Conservation (phyloP, 2,888 invertebrate genomes). For the Maniola hyperantus region DNA sequence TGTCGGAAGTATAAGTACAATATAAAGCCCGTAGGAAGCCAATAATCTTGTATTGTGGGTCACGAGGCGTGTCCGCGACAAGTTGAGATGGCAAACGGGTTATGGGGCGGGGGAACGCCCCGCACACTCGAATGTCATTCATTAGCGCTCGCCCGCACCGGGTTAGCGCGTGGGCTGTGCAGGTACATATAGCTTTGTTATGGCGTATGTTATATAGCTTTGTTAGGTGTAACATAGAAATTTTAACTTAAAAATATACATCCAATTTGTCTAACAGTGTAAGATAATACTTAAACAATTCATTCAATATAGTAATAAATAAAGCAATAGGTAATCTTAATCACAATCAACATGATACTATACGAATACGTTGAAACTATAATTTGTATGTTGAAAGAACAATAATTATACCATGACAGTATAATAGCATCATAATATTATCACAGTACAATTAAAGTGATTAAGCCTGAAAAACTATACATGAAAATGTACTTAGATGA, state of each 20-base stretch:
- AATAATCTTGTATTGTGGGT: slow-evolving; percentile 14
- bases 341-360: neutral
- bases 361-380: neutral
- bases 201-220: too few species aligned
- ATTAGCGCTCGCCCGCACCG: too few species aligned
- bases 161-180: too few species aligned
- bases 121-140: too few species aligned
- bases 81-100: too few species aligned
- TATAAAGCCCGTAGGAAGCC: neutral
- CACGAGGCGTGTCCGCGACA: neutral
- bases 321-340: neutral
- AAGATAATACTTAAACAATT: neutral
- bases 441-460: slow-evolving; percentile 22
- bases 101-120: too few species aligned
- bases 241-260: too few species aligned
- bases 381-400: slow-evolving; percentile 6
- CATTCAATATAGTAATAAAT: neutral
- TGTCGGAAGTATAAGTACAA: neutral
- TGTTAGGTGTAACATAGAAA: too few species aligned
- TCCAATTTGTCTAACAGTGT: too few species aligned
- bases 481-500: slow-evolving; percentile 29
- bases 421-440: slow-evolving; percentile 25
- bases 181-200: too few species aligned
- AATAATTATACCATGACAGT: slow-evolving; percentile 13
- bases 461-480: slow-evolving; percentile 29